phyloP scores from a whole-genome alignment of 2,888 invertebrate genomes.

The Drosophila neoperkinsi region DNA sequence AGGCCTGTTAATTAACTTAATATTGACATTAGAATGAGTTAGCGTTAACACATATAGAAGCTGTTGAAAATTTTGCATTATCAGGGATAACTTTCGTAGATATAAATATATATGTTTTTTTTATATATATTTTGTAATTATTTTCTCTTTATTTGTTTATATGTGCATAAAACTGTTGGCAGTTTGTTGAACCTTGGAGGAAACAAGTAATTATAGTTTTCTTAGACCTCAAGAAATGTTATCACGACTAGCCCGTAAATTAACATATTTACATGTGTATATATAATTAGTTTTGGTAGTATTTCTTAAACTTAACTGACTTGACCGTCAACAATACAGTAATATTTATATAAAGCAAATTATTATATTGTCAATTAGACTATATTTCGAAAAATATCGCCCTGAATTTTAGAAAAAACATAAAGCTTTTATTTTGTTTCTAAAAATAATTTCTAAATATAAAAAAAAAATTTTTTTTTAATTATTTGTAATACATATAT shows the following conservation, averaged over 20 bases:
- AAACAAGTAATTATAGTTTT: background rate
- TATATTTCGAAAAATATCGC: background rate
- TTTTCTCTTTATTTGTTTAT: background rate
- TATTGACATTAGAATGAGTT: background rate
- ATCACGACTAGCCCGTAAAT: background rate
- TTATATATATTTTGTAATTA: background rate
- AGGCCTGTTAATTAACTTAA: background rate
- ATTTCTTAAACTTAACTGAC: background rate
- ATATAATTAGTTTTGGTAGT: background rate
- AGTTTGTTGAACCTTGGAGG: background rate
- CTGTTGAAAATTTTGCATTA: background rate
- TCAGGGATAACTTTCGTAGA: background rate
- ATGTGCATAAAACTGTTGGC: background rate
- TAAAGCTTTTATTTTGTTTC: background rate
- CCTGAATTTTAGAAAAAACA: background rate
- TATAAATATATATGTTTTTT: background rate
- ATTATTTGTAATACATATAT: background rate
- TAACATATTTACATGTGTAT: background rate
- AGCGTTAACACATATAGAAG: background rate
- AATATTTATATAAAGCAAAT: background rate
- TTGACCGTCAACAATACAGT: background rate
- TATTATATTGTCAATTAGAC: background rate
- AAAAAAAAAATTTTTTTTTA: background rate
- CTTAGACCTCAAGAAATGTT: background rate
- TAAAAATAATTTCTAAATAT: background rate